A percentile compares a stretch with the other conserved stretches of the same genome.
These are phyloP conservation scores for Furnarius figulus DNA, from an alignment of 2,113 vertebrate genomes.

Conservation along the genomic window DNA sequence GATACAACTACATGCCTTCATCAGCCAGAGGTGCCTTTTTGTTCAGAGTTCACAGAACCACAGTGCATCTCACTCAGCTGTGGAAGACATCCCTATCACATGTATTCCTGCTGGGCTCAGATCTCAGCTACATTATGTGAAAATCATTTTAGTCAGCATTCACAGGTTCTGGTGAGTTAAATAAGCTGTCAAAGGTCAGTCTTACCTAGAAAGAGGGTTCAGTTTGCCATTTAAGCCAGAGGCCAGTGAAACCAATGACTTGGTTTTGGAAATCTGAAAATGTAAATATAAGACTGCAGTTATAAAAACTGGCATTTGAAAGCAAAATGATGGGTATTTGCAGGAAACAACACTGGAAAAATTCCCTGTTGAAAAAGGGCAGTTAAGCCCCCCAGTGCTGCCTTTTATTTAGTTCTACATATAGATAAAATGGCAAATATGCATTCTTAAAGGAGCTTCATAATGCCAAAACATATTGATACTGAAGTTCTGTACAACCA, in stretches of 20 bases:
- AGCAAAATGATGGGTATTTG: neutral
- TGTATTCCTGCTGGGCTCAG: neutral
- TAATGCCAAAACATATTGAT: neutral
- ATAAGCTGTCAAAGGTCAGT: neutral
- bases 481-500: neutral
- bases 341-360: neutral
- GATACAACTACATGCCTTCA: neutral
- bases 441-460: neutral
- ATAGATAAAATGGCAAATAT: neutral
- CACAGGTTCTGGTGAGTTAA: neutral
- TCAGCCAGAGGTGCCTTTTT: neutral
- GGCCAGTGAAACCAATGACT: conserved; percentile 32
- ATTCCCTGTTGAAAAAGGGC: neutral
- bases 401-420: neutral
- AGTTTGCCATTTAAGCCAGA: conserved; percentile 30
- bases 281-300: neutral
- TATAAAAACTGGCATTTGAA: neutral
- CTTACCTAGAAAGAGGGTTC: conserved; percentile 57
- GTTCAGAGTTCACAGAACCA: neutral
- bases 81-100: neutral
- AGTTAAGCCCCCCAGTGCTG: neutral
- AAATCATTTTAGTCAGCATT: neutral
- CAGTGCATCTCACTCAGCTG: neutral
- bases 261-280: conserved; percentile 65
- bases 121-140: neutral